Conservation (phyloP, 2,888 invertebrate species). For the Melanostoma scalare region DNA sequence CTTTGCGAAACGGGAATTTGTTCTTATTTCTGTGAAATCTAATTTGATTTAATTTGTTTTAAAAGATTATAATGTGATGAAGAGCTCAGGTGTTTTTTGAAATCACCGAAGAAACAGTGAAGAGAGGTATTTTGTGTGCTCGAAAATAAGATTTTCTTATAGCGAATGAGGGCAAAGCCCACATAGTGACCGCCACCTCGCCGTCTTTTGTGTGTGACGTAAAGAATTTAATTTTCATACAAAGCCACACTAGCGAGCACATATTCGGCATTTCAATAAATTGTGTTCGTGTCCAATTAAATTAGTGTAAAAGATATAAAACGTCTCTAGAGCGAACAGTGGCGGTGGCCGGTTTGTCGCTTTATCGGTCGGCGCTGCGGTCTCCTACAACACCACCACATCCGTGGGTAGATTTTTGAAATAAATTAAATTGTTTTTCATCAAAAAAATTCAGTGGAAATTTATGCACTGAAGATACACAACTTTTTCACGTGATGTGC, state of each 20-base stretch:
- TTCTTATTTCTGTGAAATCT: constrained; percentile 9
- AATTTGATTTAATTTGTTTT: constrained; percentile 25
- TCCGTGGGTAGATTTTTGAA: constrained; percentile 55
- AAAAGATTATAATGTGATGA: constrained; percentile 13
- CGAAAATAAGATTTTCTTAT: constrained; percentile 12
- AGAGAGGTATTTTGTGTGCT: constrained; percentile 11
- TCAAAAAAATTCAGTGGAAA: constrained; percentile 35
- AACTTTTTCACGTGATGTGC: constrained; percentile 61
- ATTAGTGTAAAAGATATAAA: constrained; percentile 56
- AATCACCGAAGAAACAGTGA: constrained; percentile 10
- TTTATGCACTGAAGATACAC: constrained; percentile 29
- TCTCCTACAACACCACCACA: constrained; percentile 16
- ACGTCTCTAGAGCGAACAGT: constrained; percentile 36
- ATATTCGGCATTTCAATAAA: constrained; percentile 66
- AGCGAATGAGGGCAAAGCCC: constrained; percentile 65
- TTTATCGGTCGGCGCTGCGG: constrained; percentile 4
- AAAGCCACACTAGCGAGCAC: constrained; percentile 10
- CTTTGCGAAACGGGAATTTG: constrained; percentile 43
- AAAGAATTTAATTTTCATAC: constrained; percentile 44
- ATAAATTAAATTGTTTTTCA: constrained; percentile 34
- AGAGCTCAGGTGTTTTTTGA: constrained; percentile 53
- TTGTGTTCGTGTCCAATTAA: constrained; percentile 55
- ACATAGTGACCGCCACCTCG: constrained; percentile 49
- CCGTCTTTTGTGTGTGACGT: constrained; percentile 55
- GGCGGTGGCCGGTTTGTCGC: constrained; percentile 13